Percentiles rank a stretch among this genome's conserved stretches.
These are phyloP conservation scores for Heliocidaris erythrogramma DNA, from an alignment of 35 echinoderm and acorn worm genomes.

Conservation along the genomic window DNA sequence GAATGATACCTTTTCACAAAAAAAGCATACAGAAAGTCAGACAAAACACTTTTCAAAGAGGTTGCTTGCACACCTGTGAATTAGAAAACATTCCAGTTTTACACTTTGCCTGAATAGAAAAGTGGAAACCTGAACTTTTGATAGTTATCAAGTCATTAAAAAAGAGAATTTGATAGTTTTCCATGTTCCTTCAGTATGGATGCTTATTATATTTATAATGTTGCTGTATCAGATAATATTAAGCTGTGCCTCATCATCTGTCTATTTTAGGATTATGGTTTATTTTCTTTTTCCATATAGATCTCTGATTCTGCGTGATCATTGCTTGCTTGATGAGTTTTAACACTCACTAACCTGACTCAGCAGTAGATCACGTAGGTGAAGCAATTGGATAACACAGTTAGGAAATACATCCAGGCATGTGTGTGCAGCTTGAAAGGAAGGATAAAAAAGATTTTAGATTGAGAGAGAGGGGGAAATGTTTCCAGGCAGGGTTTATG, in stretches of 20 bases:
- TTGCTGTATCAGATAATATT: not conserved
- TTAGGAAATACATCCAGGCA: constrained; percentile 10
- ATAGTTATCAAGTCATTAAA: too few species aligned
- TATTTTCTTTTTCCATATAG: not conserved
- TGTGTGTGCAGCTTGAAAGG: not conserved
- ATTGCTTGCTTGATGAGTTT: not conserved
- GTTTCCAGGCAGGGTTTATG: not conserved
- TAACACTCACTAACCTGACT: not conserved
- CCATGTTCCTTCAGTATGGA: too few species aligned
- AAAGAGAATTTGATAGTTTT: too few species aligned
- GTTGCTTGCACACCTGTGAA: too few species aligned
- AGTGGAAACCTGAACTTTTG: too few species aligned
- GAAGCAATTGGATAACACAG: constrained; percentile 9
- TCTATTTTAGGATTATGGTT: not conserved
- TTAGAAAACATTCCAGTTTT: too few species aligned
- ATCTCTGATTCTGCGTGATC: not conserved
- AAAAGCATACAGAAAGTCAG: too few species aligned
- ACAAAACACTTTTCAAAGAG: too few species aligned
- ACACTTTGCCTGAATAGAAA: too few species aligned
- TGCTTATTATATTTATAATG: too few species aligned
- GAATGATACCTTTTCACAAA: too few species aligned
- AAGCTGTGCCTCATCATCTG: not conserved
- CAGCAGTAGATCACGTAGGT: not conserved
- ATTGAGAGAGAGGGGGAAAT: not conserved
- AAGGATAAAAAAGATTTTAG: not conserved